Percentiles rank a stretch among this genome's conserved stretches.
Evolutionary conservation across 1,140 invertebrate species (phyloP).

Genomic region (Helicoverpa zea): DNA sequence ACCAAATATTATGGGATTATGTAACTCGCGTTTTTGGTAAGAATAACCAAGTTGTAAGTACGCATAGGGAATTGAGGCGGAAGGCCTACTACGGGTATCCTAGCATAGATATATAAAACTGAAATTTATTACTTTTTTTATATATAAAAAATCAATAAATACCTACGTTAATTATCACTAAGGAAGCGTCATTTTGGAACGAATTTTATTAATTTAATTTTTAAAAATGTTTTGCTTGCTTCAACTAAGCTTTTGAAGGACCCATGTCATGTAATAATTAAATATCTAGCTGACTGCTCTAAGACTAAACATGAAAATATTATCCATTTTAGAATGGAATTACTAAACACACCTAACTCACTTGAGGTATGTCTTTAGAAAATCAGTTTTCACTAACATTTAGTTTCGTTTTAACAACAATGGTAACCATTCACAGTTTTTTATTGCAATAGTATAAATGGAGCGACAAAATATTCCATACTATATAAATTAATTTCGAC

Average conservation of each 20-base stretch:
- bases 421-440: background rate
- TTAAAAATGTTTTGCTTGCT: constrained; percentile 44
- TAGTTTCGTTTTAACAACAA: constrained; percentile 10
- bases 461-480: constrained; percentile 6
- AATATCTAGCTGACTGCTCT: constrained; percentile 39
- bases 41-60: constrained; percentile 35
- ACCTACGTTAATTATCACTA: constrained; percentile 63
- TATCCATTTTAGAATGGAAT: constrained; percentile 17
- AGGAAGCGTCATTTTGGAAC: constrained; percentile 69
- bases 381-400: constrained; percentile 18
- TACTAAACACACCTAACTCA: background rate
- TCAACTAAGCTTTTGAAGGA: constrained; percentile 44
- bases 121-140: constrained; percentile 40
- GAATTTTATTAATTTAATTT: constrained; percentile 46
- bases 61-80: constrained; percentile 21
- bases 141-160: constrained; percentile 57
- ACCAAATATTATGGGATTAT: constrained; percentile 65
- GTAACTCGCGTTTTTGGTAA: constrained; percentile 47
- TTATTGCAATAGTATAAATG: background rate
- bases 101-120: constrained; percentile 45
- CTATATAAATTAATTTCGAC: background rate
- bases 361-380: constrained; percentile 21
- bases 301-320: constrained; percentile 13
- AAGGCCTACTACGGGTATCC: constrained; percentile 24
- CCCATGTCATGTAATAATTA: constrained; percentile 50